Base-by-base conservation (phyloP, 2,888 invertebrate genomes). In the Agonopterix heracliana region DNA sequence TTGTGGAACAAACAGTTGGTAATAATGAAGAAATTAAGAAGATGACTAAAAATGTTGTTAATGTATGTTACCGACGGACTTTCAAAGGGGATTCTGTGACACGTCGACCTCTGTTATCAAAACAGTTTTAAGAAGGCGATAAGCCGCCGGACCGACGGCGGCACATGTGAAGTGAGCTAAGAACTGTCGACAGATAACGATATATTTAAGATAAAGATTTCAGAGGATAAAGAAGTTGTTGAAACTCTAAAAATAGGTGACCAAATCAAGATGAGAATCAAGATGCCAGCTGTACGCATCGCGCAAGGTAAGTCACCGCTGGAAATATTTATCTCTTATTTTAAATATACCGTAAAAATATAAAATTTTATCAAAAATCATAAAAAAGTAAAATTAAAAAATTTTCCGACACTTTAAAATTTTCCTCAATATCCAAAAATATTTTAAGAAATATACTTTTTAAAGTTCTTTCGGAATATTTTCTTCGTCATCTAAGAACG, bases 281-380 rank as follows among this genome's bases (percentile, higher is more conserved):
- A 96, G 93, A 96, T 96, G 96, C 96, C 96, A 90, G 96, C 96
- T 89, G 96, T 96, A 91, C 94, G 96, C 91, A 96, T 96, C 92
- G 96, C 96, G 91, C 96, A 96, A 96, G 96, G 96, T 96, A 91
- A 93, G 93, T 84, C 48, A 26, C 3, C 26, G 26, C 2, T 26
- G 7, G 5, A 26, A 26, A 26, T 26, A 26, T 26, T 26, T 26
- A 5, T 17, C 2, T 43, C 2, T 17, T 17, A n/a, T 1, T 4
- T 43, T 14, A 17, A 34, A 41, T 44, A 9, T 17, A 26, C 26
- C 26, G 26, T 26, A 26, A 3, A 9, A 38, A 38, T 38, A 38
- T n/a, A 38, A 38, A 3, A 9, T 9, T 38, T 38, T 38, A 38
- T 38, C 4, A 0, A 26, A 26, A 26, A 38, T n/a, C 38, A 38